Percentiles rank a stretch among this genome's conserved stretches.
Evolutionary conservation across 2,113 vertebrate genomes (phyloP).

Genomic region (Centropus unirufus): DNA sequence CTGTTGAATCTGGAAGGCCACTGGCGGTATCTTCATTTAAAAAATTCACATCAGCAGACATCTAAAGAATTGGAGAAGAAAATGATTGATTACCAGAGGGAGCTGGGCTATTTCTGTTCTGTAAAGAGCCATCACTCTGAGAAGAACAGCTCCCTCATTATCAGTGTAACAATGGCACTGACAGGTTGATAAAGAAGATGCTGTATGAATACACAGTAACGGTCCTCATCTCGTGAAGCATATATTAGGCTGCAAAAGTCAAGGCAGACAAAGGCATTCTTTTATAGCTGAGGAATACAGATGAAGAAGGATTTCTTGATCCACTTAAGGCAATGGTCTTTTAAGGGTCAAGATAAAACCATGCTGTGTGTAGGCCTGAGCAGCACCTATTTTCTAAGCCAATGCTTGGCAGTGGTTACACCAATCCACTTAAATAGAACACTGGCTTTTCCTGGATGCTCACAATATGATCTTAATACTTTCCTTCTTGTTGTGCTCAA

Average conservation of each 20-base stretch:
- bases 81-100: background rate
- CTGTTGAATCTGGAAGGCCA: background rate
- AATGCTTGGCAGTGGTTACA: background rate
- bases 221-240: background rate
- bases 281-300: background rate
- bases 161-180: background rate
- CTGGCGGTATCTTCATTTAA: background rate
- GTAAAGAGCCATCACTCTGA: background rate
- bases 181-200: background rate
- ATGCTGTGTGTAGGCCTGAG: background rate
- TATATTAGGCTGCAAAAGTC: background rate
- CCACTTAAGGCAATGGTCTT: background rate
- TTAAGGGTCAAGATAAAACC: background rate
- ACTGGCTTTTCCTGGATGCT: background rate
- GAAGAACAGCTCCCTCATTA: background rate
- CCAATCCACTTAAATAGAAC: background rate
- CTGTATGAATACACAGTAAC: background rate
- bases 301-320: background rate
- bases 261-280: background rate
- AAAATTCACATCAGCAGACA: background rate
- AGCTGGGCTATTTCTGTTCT: background rate
- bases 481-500: background rate
- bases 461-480: background rate
- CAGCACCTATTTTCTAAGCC: background rate
- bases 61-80: background rate